phyloP scores from a whole-genome alignment of 2,888 invertebrate genomes.

The Punctoribates punctum region DNA sequence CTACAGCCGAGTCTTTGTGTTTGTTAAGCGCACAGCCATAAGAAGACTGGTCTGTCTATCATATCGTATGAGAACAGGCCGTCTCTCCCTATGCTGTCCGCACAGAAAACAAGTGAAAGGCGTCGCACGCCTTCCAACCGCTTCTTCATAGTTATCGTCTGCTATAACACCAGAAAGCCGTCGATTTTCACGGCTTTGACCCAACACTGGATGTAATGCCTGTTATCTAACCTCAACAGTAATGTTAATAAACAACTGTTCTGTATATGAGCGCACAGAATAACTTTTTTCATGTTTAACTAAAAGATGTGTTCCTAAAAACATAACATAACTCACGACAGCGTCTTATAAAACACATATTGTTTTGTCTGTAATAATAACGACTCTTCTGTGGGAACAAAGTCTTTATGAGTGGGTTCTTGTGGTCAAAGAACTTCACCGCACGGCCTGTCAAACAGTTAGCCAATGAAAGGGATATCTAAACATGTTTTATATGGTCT shows the following conservation, averaged over 20 bases:
- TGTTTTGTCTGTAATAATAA: too few species aligned
- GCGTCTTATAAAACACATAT: too few species aligned
- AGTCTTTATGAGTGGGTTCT: neutral
- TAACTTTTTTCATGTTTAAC: neutral
- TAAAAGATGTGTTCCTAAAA: too few species aligned
- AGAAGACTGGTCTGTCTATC: neutral
- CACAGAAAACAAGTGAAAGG: too few species aligned
- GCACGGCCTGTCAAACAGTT: neutral
- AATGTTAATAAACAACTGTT: neutral
- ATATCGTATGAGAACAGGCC: neutral
- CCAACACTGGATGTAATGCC: neutral
- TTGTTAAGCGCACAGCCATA: neutral
- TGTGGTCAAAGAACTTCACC: neutral
- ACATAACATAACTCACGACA: neutral
- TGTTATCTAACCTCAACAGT: slow-evolving; percentile 2
- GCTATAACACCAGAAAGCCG: neutral
- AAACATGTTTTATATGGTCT: neutral
- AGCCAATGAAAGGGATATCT: neutral
- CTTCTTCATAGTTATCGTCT: neutral
- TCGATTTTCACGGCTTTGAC: neutral
- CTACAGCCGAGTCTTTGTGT: too few species aligned
- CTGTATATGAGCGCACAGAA: neutral
- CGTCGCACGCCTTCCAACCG: neutral
- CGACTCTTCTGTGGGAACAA: neutral
- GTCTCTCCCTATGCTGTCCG: neutral